phyloP scores from a whole-genome alignment of 2,888 invertebrate species.

The Drosophila austrosaltans region DNA sequence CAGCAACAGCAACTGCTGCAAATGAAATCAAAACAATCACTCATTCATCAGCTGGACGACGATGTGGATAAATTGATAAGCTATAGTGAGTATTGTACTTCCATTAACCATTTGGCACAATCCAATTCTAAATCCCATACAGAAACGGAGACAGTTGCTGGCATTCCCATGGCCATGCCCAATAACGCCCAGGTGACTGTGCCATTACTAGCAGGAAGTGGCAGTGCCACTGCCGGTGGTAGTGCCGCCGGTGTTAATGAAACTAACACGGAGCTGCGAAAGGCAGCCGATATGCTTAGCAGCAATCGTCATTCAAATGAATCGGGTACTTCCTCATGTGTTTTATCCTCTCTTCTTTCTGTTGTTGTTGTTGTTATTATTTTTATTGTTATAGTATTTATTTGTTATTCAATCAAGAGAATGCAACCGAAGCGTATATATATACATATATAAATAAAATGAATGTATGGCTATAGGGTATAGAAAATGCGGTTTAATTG shows the following conservation, averaged over 20 bases:
- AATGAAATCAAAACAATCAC: constrained; percentile 43
- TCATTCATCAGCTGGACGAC: constrained; percentile 60
- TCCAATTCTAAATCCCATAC: constrained; percentile 20
- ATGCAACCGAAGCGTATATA: not conserved
- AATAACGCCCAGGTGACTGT: constrained; percentile 4
- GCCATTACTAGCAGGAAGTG: constrained; percentile 30
- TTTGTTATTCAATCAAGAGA: not conserved
- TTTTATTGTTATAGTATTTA: not conserved
- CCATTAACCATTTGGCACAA: constrained; percentile 17
- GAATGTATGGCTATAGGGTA: no score
- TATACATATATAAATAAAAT: no score
- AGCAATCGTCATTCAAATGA: constrained; percentile 83
- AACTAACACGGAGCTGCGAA: constrained; percentile 80
- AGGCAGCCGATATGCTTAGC: constrained; percentile 64
- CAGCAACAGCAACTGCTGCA: constrained; percentile 47
- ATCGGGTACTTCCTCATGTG: constrained; percentile 78
- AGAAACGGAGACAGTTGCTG: constrained; percentile 7
- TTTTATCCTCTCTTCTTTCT: not conserved
- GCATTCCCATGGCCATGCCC: constrained; percentile 3
- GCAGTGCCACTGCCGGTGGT: not conserved
- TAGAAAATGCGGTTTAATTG: no score
- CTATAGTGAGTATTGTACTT: constrained; percentile 76
- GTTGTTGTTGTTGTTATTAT: constrained; percentile 8
- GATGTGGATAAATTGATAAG: constrained; percentile 77
- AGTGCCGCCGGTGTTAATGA: constrained; percentile 32